phyloP scores from a whole-genome alignment of 53 echinoderm and acorn worm species.

The Luidia sarsii region DNA sequence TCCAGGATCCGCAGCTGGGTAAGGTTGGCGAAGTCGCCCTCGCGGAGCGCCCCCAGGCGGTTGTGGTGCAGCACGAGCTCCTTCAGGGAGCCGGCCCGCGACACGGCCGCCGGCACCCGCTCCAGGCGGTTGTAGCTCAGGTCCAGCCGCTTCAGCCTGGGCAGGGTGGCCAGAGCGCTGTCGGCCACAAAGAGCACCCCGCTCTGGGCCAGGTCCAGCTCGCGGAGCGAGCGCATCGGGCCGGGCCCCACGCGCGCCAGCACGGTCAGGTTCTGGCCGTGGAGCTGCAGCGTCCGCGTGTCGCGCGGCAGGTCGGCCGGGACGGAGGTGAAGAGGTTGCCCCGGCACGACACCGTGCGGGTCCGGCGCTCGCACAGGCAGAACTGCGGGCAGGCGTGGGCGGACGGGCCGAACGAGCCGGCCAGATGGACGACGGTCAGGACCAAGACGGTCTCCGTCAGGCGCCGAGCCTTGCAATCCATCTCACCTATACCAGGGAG shows the following conservation, averaged over 20 bases:
- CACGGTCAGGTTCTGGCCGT: constrained; percentile 26
- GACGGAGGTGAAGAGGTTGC: constrained; percentile 16
- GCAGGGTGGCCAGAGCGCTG: constrained; percentile 33
- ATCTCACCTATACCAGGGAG: constrained; percentile 21
- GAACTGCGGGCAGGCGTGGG: constrained; percentile 17
- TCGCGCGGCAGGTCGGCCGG: constrained; percentile 27
- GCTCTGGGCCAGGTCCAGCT: constrained; percentile 46
- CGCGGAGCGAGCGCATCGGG: constrained; percentile 36
- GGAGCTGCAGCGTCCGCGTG: constrained; percentile 36
- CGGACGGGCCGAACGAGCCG: background rate
- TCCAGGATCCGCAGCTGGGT: constrained; percentile 67
- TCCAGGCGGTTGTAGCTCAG: constrained; percentile 43
- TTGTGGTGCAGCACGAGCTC: constrained; percentile 59
- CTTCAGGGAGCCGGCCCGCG: constrained; percentile 34
- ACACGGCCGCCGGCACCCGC: constrained; percentile 34
- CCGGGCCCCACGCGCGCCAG: background rate
- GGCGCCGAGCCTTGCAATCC: background rate
- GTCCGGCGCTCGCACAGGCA: constrained; percentile 39
- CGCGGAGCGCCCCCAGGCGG: constrained; percentile 28
- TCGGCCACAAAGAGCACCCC: constrained; percentile 24
- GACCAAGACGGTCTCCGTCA: constrained; percentile 10
- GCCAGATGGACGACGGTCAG: constrained; percentile 1
- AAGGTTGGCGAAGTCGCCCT: constrained; percentile 60
- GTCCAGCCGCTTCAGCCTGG: constrained; percentile 53
- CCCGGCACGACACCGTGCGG: constrained; percentile 20